Evolutionary conservation across 2,797 vertebrate species (phyloP), one percentile per base, ranked within the genome.

Genomic region (Pyrrhura leucotis): DNA sequence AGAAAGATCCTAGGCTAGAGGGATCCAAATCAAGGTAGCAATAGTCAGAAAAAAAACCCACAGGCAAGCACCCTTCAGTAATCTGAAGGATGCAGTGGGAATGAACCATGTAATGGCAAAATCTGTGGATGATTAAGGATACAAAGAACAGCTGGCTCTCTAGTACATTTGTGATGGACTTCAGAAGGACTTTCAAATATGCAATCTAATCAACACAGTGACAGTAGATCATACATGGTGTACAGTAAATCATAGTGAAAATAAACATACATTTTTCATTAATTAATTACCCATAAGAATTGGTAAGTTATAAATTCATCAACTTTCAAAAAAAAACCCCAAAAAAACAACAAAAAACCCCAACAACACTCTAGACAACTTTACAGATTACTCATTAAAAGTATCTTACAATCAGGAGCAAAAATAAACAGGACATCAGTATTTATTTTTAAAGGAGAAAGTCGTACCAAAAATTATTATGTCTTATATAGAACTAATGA

Each of bases 401-500:
- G 12, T 53, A 85, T 28, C 58, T 84, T 91, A 95, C 26, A 54
- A 29, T 3, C 65, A 44, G 39, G 31, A 96, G 18, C 25, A 93
- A 90, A 85, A 91, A 69, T 73, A 75, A 94, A 63, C 77, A 89
- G 68, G 48, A 25, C 54, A 95, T 65, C 44, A 74, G 33, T 66
- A 87, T 17, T 78, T 75, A 29, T 59, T 94, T 72, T 75, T 72
- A 85, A 94, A 92, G 58, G 62, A 92, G 15, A 94, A 87, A 90
- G 81, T 93, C 37, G 77, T 45, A 87, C 7, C 2, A 15, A 84
- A 91, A 96, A 80, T 45, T 76, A 86, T 66, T 90, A 91, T 73
- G 91, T 63, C 93, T 96, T 93, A 93, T 35, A 90, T 66, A 96
- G 83, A 94, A 93, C 92, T 89, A 88, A 85, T 91, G 90, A 89